phyloP scores from a whole-genome alignment of 2,888 invertebrate genomes.

The Oxystoma pomonae region DNA sequence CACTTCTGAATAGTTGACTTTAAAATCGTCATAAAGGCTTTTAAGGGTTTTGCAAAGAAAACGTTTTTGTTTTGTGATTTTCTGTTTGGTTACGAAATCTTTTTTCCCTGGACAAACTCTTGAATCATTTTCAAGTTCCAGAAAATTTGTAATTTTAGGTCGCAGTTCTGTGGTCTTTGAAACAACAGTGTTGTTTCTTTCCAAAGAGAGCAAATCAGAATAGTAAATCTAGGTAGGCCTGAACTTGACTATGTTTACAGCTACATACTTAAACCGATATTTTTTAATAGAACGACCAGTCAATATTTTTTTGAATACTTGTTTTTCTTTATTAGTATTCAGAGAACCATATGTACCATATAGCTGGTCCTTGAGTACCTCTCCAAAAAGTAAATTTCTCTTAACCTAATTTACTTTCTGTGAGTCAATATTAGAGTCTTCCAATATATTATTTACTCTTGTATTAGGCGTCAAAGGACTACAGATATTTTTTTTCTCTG shows the following conservation, averaged over 20 bases:
- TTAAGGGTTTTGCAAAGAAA: neutral
- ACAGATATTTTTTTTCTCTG: neutral
- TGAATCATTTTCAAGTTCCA: neutral
- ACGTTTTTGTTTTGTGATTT: slow-evolving; percentile 1
- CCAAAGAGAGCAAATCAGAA: neutral
- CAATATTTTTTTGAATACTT: neutral
- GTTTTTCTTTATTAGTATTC: neutral
- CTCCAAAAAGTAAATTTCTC: neutral
- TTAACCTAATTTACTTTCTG: neutral
- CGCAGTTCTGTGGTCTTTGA: neutral
- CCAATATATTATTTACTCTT: neutral
- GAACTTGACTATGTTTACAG: neutral
- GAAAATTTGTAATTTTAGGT: neutral
- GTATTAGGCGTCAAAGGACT: neutral
- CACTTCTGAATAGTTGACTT: neutral
- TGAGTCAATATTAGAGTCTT: neutral
- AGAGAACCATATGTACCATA: neutral
- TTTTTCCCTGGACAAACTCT: slow-evolving; percentile 2
- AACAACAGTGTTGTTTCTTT: neutral
- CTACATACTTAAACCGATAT: neutral
- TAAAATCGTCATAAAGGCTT: neutral
- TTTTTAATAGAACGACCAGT: neutral
- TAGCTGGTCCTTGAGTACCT: neutral
- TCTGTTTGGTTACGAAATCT: neutral
- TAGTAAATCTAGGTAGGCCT: neutral